Base-by-base conservation (phyloP, 2,113 vertebrate genomes). In the Elgaria multicarinata region DNA sequence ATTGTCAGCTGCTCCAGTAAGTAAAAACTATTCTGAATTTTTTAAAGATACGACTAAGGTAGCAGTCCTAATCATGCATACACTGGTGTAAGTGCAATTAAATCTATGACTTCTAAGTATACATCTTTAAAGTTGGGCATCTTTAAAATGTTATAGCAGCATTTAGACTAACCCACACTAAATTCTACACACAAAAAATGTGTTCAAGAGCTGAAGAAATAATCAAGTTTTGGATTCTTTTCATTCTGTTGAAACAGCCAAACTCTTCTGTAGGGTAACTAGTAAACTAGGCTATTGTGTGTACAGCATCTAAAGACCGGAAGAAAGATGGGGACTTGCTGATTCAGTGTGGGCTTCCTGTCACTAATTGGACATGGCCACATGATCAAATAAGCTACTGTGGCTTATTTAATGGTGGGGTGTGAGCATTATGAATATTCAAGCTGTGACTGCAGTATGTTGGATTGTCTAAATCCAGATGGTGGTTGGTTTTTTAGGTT, bases 191-290 rank as follows among this genome's bases (percentile, higher is more conserved):
- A 44, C 36, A 53, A 5, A 0, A 66, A n/a, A 8, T 74, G 76
- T 7, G 12, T 31, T 78, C 28, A 92, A 66, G 72, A 80, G 26
- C 55, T 82, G 6, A 58, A 67, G 83, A 89, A 3, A 12, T n/a
- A 78, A 64, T 87, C 66, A 87, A 39, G 69, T 92, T 95, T 94
- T 78, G 85, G 81, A 53, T 58, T 89, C 42, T 64, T 72, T 93
- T 87, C 42, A 0, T 10, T 33, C 81, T 50, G 33, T 10, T 89
- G 80, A 91, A 80, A 66, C 31, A 84, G 14, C 81, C 7, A 90
- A 33, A 50, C 87, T 93, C 88, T 93, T 44, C 69, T 90, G 26
- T 83, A 0, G 18, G 79, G 55, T 75, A 39, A 22, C 46, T 26
- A 31, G 39, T 84, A 77, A 90, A 90, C 53, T 31, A 74, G 28